Evolutionary conservation across 2,797 vertebrate species (phyloP).

Genomic region (Poecilia picta): DNA sequence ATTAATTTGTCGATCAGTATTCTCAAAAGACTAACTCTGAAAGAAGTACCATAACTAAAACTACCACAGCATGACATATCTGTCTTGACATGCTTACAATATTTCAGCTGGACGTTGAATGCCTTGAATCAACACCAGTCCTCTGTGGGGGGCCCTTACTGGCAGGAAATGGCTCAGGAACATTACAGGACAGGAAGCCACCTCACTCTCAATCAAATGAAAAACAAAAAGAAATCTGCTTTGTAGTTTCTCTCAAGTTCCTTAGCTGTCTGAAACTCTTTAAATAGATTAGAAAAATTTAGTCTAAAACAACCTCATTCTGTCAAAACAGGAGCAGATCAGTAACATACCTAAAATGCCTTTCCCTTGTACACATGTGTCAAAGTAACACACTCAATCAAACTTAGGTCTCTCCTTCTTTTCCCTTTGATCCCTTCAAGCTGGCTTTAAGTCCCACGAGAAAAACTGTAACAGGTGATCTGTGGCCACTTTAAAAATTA

Average conservation of each 20-base stretch:
- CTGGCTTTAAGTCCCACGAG: slow-evolving; percentile 58
- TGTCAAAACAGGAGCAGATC: slow-evolving; percentile 75
- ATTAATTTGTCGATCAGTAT: slow-evolving; percentile 11
- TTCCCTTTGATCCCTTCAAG: slow-evolving; percentile 67
- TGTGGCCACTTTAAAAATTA: slow-evolving; percentile 54
- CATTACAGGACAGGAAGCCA: slow-evolving; percentile 72
- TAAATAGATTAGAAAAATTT: slow-evolving; percentile 79
- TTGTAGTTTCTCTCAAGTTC: slow-evolving; percentile 66
- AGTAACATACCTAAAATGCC: slow-evolving; percentile 75
- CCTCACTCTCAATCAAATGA: slow-evolving; percentile 65
- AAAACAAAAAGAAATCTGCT: slow-evolving; percentile 31
- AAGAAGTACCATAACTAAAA: slow-evolving; percentile 44
- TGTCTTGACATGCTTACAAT: slow-evolving; percentile 66
- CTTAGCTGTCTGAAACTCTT: slow-evolving; percentile 65
- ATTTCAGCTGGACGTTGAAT: slow-evolving; percentile 63
- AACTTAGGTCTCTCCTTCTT: slow-evolving; percentile 55
- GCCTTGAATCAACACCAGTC: slow-evolving; percentile 61
- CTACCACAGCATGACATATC: slow-evolving; percentile 38
- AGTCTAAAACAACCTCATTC: slow-evolving; percentile 75
- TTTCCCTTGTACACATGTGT: slow-evolving; percentile 74
- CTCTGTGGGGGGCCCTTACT: slow-evolving; percentile 62
- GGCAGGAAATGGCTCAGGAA: slow-evolving; percentile 73
- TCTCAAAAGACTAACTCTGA: slow-evolving; percentile 22
- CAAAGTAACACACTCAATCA: slow-evolving; percentile 72
- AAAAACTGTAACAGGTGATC: slow-evolving; percentile 73